Conservation (phyloP, 2,113 vertebrate genomes). For the Rhipidura dahli region DNA sequence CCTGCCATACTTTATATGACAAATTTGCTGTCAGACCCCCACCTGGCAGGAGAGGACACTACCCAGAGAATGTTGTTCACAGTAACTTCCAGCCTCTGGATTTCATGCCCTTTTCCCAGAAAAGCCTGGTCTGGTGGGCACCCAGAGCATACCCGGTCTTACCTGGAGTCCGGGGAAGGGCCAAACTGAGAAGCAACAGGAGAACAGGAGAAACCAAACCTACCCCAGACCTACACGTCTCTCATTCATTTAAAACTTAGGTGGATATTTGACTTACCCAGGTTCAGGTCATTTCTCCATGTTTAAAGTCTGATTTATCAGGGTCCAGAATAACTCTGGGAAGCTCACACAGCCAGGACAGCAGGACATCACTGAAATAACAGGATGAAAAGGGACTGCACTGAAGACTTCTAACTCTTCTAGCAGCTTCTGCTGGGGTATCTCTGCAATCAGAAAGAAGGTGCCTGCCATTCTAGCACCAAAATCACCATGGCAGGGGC, state of each 20-base stretch:
- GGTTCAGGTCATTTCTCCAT: neutral
- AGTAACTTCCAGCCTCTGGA: neutral
- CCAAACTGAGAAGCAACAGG: neutral
- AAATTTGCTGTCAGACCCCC: neutral
- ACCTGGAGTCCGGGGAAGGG: neutral
- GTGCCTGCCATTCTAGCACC: neutral
- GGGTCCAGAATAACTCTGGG: neutral
- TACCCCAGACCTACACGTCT: neutral
- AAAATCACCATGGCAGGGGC: neutral
- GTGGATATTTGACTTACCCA: neutral
- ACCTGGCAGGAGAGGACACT: neutral
- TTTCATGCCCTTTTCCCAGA: neutral
- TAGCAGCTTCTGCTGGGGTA: neutral
- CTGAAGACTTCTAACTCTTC: neutral
- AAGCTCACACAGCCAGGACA: neutral
- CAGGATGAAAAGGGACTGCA: neutral
- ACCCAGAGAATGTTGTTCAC: neutral
- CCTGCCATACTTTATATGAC: neutral
- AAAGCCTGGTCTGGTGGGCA: neutral
- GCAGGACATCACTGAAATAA: neutral
- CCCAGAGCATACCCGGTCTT: neutral
- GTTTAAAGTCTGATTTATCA: neutral
- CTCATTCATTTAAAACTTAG: fast-evolving
- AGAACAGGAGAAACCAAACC: neutral
- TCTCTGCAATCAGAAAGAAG: neutral